phyloP scores from a whole-genome alignment of 2,113 vertebrate species.

The Galbula dea region DNA sequence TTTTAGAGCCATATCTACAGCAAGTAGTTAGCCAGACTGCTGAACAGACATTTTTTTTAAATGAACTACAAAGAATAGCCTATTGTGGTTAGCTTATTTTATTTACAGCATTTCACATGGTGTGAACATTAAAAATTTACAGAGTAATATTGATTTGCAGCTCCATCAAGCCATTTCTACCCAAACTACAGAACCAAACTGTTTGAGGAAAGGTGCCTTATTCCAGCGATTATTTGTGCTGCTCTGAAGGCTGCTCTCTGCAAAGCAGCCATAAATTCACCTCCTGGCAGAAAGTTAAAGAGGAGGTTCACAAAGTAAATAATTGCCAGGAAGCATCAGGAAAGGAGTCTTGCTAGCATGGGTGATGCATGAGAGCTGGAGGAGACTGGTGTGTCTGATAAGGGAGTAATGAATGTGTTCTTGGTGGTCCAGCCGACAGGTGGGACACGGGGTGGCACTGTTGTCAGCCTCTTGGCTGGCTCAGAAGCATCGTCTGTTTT shows the following conservation, averaged over 20 bases:
- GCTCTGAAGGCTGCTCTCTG: not conserved
- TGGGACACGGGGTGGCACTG: conserved; percentile 39
- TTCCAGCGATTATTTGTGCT: conserved; percentile 2
- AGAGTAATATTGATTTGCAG: conserved; percentile 68
- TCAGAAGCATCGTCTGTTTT: not conserved
- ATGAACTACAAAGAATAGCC: conserved; percentile 70
- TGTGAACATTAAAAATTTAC: conserved; percentile 73
- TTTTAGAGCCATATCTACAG: conserved; percentile 76
- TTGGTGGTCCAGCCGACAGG: accelerated
- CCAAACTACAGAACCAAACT: not conserved
- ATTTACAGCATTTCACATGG: conserved; percentile 67
- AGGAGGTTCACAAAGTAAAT: conserved; percentile 27
- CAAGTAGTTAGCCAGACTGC: conserved; percentile 75
- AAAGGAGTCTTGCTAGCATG: not conserved
- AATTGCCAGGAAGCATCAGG: not conserved
- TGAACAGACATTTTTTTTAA: conserved; percentile 77
- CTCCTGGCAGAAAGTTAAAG: conserved; percentile 17
- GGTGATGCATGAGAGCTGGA: not conserved
- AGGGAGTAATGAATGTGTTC: not conserved
- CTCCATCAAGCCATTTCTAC: conserved; percentile 42
- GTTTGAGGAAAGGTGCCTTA: conserved; percentile 16
- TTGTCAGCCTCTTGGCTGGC: conserved; percentile 12
- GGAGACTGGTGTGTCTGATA: not conserved
- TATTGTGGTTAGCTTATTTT: conserved; percentile 66
- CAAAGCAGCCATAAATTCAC: conserved; percentile 7